Evolutionary conservation across 2,113 vertebrate species (phyloP).

Genomic region (Charina bottae): DNA sequence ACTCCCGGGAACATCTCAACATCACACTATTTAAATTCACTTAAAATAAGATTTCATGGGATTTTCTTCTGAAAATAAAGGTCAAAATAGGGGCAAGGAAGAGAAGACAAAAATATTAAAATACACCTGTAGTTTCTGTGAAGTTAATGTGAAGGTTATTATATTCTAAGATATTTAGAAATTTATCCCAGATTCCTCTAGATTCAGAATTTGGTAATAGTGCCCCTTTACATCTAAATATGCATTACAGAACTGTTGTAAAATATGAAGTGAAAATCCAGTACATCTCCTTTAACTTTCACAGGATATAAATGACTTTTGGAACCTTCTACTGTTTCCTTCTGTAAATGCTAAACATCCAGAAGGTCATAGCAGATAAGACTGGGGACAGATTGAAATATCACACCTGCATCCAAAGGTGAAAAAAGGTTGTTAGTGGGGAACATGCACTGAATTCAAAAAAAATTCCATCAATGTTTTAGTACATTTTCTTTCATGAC

Average conservation of each 20-base stretch:
- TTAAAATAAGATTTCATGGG: background rate
- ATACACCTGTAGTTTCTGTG: background rate
- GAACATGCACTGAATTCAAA: no score
- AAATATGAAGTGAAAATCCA: background rate
- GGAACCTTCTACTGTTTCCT: background rate
- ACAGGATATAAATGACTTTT: background rate
- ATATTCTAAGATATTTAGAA: background rate
- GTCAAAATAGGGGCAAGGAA: background rate
- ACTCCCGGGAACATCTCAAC: background rate
- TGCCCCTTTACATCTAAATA: background rate
- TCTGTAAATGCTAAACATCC: background rate
- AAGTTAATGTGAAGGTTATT: background rate
- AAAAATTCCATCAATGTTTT: background rate
- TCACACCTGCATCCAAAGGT: background rate
- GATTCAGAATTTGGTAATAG: background rate
- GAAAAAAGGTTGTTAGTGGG: background rate
- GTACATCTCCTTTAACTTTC: background rate
- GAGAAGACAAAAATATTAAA: background rate
- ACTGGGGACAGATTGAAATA: conserved; percentile 4
- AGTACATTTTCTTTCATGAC: background rate
- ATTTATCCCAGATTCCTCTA: background rate
- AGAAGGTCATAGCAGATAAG: conserved; percentile 3
- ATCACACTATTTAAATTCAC: background rate
- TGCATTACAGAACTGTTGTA: background rate
- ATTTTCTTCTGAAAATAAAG: background rate